A percentile compares a stretch with the other conserved stretches of the same genome.
phyloP scores from a whole-genome alignment of 1,140 invertebrate species.

The Teleogryllus occipitalis region DNA sequence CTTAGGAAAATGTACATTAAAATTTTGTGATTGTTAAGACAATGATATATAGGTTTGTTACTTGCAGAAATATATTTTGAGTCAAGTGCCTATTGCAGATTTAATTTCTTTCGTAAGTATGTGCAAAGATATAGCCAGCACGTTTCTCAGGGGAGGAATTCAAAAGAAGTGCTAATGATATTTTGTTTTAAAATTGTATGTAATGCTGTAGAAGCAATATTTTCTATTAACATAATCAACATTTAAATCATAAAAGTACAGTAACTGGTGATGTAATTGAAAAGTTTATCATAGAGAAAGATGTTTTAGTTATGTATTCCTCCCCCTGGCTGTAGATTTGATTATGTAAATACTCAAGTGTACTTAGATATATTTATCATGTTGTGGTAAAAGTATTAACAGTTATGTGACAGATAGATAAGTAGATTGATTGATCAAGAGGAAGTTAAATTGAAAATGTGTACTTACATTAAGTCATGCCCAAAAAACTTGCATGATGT shows the following conservation, averaged over 20 bases:
- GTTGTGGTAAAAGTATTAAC: no score
- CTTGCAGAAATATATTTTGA: slow-evolving; percentile 13
- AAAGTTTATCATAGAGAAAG: not conserved
- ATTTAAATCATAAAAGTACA: not conserved
- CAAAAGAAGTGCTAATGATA: not conserved
- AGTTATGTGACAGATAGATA: no score
- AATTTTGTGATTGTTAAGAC: no score
- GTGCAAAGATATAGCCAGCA: not conserved
- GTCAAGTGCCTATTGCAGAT: slow-evolving; percentile 18
- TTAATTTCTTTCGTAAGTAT: slow-evolving; percentile 7
- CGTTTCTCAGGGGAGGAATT: slow-evolving; percentile 8
- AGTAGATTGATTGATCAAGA: no score
- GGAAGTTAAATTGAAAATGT: no score
- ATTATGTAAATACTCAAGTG: not conserved
- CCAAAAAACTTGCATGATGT: no score
- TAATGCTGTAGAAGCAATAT: not conserved
- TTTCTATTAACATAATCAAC: not conserved
- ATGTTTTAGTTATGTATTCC: not conserved
- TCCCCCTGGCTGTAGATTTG: not conserved
- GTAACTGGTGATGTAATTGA: not conserved
- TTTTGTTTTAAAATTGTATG: not conserved
- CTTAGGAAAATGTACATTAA: no score
- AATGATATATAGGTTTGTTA: not conserved
- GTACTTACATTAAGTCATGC: no score
- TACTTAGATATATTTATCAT: not conserved